Evolutionary conservation across 2,113 vertebrate species (phyloP), one percentile per base, ranked within the genome.

Genomic region (Entomyzon cyanotis): DNA sequence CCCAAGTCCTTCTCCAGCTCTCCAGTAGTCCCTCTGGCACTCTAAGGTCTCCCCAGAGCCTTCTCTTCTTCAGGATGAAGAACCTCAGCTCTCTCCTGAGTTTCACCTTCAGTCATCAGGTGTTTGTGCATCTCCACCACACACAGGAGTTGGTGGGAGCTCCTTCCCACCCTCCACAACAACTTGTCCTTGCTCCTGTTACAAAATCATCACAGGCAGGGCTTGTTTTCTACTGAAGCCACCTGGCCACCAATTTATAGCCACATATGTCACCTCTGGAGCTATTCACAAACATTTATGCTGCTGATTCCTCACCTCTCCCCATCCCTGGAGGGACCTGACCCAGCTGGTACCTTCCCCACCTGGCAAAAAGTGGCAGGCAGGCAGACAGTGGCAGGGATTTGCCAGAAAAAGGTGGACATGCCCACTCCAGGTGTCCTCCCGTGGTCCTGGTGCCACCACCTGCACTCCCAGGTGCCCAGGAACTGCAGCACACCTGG

Each of bases 401-500:
- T 76, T 67, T 49, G 20, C 18, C 31, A 47, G 58, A 35, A 35
- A 9, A 6, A 35, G 10, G 55, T 46, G 64, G 60, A 78, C 5
- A 5, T 4, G 1, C 25, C 55, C 41, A 9, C 25, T 20, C 60
- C 20, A 31, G 60, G 35, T 42, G 52, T 41, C 59, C 33, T 12
- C 3, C 14, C 3, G 11, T 2, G 0, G 39, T 37, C 22, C 27
- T 1, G 3, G n/a, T 55, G 64, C 46, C 59, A 39, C 47, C 28
- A 39, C 18, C 60, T 39, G 39, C 68, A n/a, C 59, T 52, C 47
- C 59, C 22, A 10, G 8, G 42, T 44, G 59, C 64, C 20, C 6
- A 2, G 50, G 50, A 55, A 7, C 27, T 27, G 27, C 25, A 63
- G 74, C 4, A 11, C 31, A 15, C 7, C 35, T 1, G 0, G 33